Evolutionary conservation across 2,888 invertebrate genomes (phyloP).

Genomic region (Pristionchus maxplancki): DNA sequence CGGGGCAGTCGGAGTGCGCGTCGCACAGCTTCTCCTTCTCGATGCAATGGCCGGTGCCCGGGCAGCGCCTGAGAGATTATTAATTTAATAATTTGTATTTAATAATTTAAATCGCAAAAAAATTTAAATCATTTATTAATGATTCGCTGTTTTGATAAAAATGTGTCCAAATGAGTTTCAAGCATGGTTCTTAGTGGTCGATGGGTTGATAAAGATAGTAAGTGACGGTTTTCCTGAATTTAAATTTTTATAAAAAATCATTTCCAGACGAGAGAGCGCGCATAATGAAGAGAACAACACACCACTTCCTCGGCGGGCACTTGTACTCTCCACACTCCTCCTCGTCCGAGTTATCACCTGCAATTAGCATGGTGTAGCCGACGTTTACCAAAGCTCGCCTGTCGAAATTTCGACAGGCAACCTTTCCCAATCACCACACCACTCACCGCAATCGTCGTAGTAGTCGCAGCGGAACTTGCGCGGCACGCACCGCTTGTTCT

Average conservation of each 20-base stretch:
- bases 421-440: not conserved
- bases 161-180: too few relatives aligned
- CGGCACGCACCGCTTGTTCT: slow-evolving; percentile 78
- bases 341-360: slow-evolving; percentile 90
- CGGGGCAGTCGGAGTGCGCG: slow-evolving; percentile 95
- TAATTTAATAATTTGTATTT: not conserved
- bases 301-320: slow-evolving; percentile 72
- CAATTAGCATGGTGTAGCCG: not conserved
- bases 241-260: too few relatives aligned
- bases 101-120: too few relatives aligned
- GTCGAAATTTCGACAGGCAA: not conserved
- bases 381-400: not conserved
- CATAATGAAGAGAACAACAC: too few relatives aligned
- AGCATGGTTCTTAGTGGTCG: too few relatives aligned
- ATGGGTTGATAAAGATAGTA: too few relatives aligned
- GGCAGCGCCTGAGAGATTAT: slow-evolving; percentile 52
- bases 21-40: slow-evolving; percentile 94
- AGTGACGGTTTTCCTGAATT: too few relatives aligned
- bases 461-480: slow-evolving; percentile 80
- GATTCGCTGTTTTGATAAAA: too few relatives aligned
- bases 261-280: too few relatives aligned
- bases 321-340: slow-evolving; percentile 77
- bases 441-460: slow-evolving; percentile 88
- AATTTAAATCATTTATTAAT: too few relatives aligned
- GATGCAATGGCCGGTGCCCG: slow-evolving; percentile 89